Conservation (phyloP, 2,888 invertebrate genomes). For the Formica aserva region DNA sequence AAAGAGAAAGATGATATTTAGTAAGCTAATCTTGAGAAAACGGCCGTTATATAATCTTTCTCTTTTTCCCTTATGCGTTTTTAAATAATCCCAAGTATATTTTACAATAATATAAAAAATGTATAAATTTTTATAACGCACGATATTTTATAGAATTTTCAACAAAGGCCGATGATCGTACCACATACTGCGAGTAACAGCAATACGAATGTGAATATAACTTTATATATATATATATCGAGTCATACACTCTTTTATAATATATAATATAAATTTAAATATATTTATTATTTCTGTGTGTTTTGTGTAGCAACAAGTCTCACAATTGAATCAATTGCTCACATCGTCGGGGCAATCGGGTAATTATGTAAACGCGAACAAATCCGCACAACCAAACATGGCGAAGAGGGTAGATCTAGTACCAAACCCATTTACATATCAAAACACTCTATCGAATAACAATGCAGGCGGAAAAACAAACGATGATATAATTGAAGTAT, state of each 20-base stretch:
- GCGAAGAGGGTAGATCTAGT: neutral
- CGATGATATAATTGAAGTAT: conserved; percentile 41
- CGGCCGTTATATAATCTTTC: neutral
- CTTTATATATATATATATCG: too few species aligned
- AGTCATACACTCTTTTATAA: neutral
- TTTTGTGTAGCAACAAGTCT: conserved; percentile 6
- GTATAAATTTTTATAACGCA: neutral
- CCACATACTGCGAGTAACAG: neutral
- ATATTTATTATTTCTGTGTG: neutral
- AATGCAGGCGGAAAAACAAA: neutral
- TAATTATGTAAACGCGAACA: conserved; percentile 15
- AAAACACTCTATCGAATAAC: conserved; percentile 21
- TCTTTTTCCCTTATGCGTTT: neutral
- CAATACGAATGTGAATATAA: too few species aligned
- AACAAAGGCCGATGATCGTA: neutral
- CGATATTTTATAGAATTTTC: conserved; percentile 23
- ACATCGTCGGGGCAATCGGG: conserved; percentile 5
- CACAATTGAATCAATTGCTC: conserved; percentile 19
- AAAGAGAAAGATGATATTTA: neutral
- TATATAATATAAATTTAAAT: neutral
- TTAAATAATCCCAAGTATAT: neutral
- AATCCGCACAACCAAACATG: neutral
- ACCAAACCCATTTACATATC: conserved; percentile 30
- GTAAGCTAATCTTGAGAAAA: neutral
- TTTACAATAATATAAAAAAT: neutral